These are phyloP conservation scores for Gymnarchus niloticus DNA, from an alignment of 2,113 vertebrate species.

Conservation along the genomic window DNA sequence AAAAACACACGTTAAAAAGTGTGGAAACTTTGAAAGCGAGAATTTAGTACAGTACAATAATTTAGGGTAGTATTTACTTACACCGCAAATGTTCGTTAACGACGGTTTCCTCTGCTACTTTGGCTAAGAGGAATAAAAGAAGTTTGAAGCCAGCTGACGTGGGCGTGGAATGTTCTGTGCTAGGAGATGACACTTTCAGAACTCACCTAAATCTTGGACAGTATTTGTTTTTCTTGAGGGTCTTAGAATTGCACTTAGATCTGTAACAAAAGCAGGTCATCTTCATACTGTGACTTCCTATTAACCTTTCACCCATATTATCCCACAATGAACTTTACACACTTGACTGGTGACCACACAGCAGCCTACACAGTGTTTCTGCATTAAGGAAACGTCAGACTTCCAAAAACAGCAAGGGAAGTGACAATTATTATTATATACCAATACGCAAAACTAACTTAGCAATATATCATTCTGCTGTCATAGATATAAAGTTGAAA, in stretches of 20 bases:
- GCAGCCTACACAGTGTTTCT: background rate
- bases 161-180: background rate
- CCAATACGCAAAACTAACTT: too few relatives aligned
- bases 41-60: background rate
- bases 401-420: background rate
- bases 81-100: slow-evolving; percentile 22
- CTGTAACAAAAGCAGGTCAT: background rate
- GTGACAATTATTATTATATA: too few relatives aligned
- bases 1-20: slow-evolving; percentile 5
- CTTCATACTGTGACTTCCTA: slow-evolving; percentile 44
- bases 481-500: too few relatives aligned
- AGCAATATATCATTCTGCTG: too few relatives aligned
- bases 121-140: slow-evolving; percentile 18
- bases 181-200: background rate
- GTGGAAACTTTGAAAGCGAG: slow-evolving; percentile 3
- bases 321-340: too few relatives aligned
- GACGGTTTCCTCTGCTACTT: slow-evolving; percentile 23
- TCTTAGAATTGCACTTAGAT: slow-evolving; percentile 17
- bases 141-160: background rate
- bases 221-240: background rate
- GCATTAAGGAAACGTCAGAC: background rate
- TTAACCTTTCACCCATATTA: too few relatives aligned
- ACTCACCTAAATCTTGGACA: slow-evolving; percentile 6
- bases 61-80: slow-evolving; percentile 14
- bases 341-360: background rate